Evolutionary conservation across 2,797 vertebrate species (phyloP).

Genomic region (Squalus acanthias): DNA sequence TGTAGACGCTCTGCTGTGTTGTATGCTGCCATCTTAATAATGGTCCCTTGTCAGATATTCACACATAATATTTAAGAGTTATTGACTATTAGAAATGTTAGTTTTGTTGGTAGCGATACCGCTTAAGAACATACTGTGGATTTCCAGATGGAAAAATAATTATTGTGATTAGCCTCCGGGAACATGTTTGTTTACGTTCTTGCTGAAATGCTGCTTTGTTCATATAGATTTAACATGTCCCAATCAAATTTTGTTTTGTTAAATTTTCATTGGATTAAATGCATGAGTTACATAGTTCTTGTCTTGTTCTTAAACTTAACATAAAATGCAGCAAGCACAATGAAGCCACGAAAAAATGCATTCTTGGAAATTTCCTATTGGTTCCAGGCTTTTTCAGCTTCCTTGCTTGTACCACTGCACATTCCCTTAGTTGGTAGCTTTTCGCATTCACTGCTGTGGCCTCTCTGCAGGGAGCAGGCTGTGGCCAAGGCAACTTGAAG

Average conservation of each 20-base stretch:
- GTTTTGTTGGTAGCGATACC: conserved; percentile 84
- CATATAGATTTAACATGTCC: conserved; percentile 47
- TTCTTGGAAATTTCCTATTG: conserved; percentile 40
- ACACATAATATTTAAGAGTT: conserved; percentile 99
- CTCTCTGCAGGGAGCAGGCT: conserved; percentile 31
- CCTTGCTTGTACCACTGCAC: neutral
- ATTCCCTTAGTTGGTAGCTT: conserved; percentile 35
- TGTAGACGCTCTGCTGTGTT: conserved; percentile 75
- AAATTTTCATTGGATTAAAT: neutral
- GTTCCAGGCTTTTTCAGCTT: conserved; percentile 42
- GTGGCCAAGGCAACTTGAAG: conserved; percentile 43
- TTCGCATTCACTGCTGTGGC: conserved; percentile 38
- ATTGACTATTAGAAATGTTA: conserved; percentile 94
- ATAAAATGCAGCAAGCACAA: neutral
- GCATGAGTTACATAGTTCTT: neutral
- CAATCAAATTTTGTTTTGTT: neutral
- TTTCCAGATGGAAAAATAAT: conserved; percentile 82
- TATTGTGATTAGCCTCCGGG: conserved; percentile 59
- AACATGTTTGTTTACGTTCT: conserved; percentile 61
- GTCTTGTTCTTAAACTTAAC: neutral
- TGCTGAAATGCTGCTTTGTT: conserved; percentile 57
- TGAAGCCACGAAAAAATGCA: conserved; percentile 29
- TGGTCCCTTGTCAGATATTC: conserved; percentile 86
- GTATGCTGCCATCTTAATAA: conserved; percentile 84
- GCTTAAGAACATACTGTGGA: conserved; percentile 66